These are phyloP conservation scores for Myotis daubentonii DNA, from an alignment of 2,797 vertebrate species.

Conservation along the genomic window DNA sequence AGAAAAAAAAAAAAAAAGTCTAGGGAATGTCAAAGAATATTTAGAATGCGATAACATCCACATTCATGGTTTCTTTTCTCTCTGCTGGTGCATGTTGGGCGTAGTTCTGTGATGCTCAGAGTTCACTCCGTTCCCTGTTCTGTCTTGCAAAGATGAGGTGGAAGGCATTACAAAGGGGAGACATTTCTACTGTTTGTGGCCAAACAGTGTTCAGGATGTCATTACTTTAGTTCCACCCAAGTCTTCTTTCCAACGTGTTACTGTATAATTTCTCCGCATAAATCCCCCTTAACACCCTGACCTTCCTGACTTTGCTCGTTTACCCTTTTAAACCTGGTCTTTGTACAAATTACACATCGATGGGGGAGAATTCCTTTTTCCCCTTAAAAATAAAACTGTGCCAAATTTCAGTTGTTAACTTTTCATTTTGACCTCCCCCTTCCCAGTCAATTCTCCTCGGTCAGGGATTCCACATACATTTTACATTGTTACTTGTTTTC, in stretches of 20 bases:
- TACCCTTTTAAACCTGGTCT: slow-evolving; percentile 1
- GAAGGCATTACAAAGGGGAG: slow-evolving; percentile 43
- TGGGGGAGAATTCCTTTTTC: not conserved
- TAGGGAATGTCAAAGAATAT: slow-evolving; percentile 69
- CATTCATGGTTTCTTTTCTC: not conserved
- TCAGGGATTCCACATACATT: slow-evolving; percentile 50
- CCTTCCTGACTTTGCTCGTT: slow-evolving; percentile 40
- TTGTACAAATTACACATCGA: slow-evolving; percentile 9
- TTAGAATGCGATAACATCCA: slow-evolving; percentile 13
- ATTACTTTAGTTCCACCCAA: slow-evolving; percentile 36
- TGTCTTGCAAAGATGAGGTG: slow-evolving; percentile 36
- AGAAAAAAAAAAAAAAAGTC: slow-evolving; percentile 42
- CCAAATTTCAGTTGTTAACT: slow-evolving; percentile 13
- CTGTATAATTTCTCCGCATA: slow-evolving; percentile 69
- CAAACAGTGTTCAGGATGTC: slow-evolving; percentile 64
- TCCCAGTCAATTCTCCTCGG: slow-evolving; percentile 54
- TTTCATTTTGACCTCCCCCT: not conserved
- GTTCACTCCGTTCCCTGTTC: not conserved
- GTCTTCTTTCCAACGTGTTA: slow-evolving; percentile 43
- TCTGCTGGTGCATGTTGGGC: not conserved
- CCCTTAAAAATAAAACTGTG: slow-evolving; percentile 62
- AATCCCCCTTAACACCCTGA: slow-evolving; percentile 58
- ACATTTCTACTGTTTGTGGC: slow-evolving; percentile 68
- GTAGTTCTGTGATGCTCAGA: not conserved
- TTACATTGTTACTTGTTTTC: slow-evolving; percentile 39